Conservation (phyloP, 2,888 invertebrate species). For the Biston stratarius region DNA sequence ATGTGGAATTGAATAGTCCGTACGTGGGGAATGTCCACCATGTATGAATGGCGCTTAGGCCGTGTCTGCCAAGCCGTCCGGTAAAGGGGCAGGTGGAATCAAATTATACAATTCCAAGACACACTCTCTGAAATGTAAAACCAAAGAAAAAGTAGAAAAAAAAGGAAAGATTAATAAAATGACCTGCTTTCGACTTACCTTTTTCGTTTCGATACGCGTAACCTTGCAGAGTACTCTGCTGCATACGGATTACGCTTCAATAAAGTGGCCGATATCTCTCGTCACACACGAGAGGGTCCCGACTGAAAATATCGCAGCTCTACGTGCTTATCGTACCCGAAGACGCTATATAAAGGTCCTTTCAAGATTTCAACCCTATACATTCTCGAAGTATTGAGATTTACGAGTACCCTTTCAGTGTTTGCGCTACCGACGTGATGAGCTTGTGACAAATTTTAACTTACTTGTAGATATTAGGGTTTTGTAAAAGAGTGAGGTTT, state of each 20-base stretch:
- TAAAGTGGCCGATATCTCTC: conserved; percentile 62
- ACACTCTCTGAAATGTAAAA: too few relatives aligned
- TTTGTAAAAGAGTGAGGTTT: not conserved
- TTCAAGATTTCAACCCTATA: conserved; percentile 70
- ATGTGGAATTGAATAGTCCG: too few relatives aligned
- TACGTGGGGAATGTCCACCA: too few relatives aligned
- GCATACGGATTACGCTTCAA: conserved; percentile 48
- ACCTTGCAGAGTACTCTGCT: conserved; percentile 10
- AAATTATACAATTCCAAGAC: too few relatives aligned
- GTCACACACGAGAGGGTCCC: conserved; percentile 57
- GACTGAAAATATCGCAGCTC: conserved; percentile 65
- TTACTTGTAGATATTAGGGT: conserved; percentile 6
- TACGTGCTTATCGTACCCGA: conserved; percentile 72
- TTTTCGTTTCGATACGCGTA: too few relatives aligned
- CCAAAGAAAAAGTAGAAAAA: too few relatives aligned
- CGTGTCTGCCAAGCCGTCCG: too few relatives aligned
- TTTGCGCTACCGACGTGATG: conserved; percentile 56
- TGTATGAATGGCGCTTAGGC: too few relatives aligned
- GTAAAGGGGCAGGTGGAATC: too few relatives aligned
- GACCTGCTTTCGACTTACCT: too few relatives aligned
- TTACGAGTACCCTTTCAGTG: conserved; percentile 69
- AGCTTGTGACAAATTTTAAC: conserved; percentile 53
- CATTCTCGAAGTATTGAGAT: conserved; percentile 73
- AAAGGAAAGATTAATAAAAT: too few relatives aligned
- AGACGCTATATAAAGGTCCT: conserved; percentile 67